Evolutionary conservation across 2,888 invertebrate species (phyloP).

Genomic region (Thereva nobilitata): DNA sequence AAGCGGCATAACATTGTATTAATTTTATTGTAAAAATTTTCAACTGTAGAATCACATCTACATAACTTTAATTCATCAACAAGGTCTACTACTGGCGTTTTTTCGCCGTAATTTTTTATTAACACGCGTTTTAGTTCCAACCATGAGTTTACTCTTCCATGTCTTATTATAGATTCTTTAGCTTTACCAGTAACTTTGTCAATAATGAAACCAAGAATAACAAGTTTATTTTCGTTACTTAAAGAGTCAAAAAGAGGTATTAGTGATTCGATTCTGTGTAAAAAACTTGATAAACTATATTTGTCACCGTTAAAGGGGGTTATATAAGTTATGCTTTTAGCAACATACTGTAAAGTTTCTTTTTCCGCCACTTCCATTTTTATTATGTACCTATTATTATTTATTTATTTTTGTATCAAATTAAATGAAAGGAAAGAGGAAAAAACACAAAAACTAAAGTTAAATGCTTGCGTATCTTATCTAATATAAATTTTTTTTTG

Average conservation of each 20-base stretch:
- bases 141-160: slow-evolving; percentile 30
- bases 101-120: slow-evolving; percentile 35
- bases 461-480: too few species aligned
- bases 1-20: slow-evolving; percentile 21
- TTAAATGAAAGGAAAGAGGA: too few species aligned
- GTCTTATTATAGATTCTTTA: slow-evolving; percentile 17
- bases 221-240: background rate
- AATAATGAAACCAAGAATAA: slow-evolving; percentile 29
- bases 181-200: slow-evolving; percentile 33
- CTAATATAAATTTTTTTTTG: too few species aligned
- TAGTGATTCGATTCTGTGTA: slow-evolving; percentile 29
- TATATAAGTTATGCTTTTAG: slow-evolving; percentile 3
- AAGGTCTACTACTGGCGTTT: slow-evolving; percentile 5
- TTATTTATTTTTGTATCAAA: too few species aligned
- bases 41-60: slow-evolving; percentile 23
- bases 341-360: slow-evolving; percentile 1
- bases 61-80: slow-evolving; percentile 26
- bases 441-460: too few species aligned
- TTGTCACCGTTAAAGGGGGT: slow-evolving; percentile 25
- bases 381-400: too few species aligned
- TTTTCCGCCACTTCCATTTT: background rate
- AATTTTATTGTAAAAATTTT: slow-evolving; percentile 33
- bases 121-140: slow-evolving; percentile 18
- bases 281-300: slow-evolving; percentile 22
- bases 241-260: slow-evolving; percentile 1